A percentile compares a stretch with the other conserved stretches of the same genome.
Evolutionary conservation across 2,113 vertebrate genomes (phyloP).

Genomic region (Haemorhous mexicanus): DNA sequence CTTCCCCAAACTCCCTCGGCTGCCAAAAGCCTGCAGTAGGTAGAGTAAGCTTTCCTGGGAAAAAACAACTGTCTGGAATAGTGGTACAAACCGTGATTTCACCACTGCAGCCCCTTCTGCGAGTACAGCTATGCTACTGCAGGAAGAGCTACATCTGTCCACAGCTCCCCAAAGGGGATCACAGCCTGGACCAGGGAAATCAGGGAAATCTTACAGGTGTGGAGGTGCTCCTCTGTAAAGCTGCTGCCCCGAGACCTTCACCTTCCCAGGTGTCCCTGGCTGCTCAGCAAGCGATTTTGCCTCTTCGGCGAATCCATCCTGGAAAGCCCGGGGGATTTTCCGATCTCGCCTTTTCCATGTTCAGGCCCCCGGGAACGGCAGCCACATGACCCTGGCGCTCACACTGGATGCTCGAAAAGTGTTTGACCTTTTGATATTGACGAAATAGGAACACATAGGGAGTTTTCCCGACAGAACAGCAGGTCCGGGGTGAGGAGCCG

Average conservation of each 20-base stretch:
- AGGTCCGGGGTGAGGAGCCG: too few relatives aligned
- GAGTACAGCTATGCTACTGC: not conserved
- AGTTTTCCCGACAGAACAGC: not conserved
- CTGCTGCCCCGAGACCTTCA: not conserved
- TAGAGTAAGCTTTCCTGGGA: not conserved
- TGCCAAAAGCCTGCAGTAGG: not conserved
- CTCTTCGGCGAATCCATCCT: not conserved
- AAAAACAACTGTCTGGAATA: not conserved
- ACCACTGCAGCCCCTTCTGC: not conserved
- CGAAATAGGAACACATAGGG: fast-evolving
- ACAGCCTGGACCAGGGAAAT: not conserved
- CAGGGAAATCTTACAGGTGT: not conserved
- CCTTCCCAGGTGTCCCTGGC: not conserved
- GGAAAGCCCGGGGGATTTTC: not conserved
- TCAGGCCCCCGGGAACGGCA: not conserved
- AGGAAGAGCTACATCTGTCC: not conserved
- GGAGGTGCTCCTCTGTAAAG: not conserved
- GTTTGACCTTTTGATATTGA: not conserved
- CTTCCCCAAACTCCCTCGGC: not conserved
- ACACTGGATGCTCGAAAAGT: not conserved
- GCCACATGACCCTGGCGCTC: not conserved
- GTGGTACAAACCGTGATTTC: not conserved
- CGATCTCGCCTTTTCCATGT: not conserved
- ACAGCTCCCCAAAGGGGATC: not conserved
- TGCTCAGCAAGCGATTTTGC: not conserved